Percentiles rank a stretch among this genome's conserved stretches.
These are phyloP conservation scores for Sinocyclocheilus anshuiensis DNA, from an alignment of 2,113 vertebrate species.

Conservation along the genomic window DNA sequence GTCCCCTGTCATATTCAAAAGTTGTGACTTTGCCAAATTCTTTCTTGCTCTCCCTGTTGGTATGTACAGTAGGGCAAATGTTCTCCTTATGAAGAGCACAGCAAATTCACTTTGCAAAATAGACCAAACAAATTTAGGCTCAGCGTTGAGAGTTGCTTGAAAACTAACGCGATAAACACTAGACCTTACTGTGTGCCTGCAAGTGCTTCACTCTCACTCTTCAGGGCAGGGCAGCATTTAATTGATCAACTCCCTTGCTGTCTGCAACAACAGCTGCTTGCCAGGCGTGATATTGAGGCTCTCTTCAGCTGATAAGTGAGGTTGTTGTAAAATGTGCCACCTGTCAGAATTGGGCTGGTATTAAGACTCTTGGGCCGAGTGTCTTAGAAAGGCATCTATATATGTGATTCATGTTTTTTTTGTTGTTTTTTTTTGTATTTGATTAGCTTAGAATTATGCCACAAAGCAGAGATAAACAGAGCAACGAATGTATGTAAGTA, in stretches of 20 bases:
- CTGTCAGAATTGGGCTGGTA: neutral
- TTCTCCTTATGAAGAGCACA: neutral
- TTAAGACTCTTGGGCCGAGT: neutral
- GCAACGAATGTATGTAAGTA: too few species aligned
- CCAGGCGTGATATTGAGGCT: neutral
- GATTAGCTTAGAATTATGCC: too few species aligned
- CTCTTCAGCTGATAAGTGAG: neutral
- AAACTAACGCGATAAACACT: constrained; percentile 6
- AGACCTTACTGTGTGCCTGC: neutral
- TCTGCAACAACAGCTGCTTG: constrained; percentile 13
- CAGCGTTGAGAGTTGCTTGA: neutral
- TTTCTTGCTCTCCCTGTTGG: neutral
- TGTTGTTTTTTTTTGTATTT: too few species aligned
- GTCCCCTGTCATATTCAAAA: neutral
- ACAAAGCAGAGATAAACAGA: too few species aligned
- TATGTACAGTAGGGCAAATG: neutral
- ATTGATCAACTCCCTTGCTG: constrained; percentile 18
- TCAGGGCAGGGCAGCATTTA: constrained; percentile 15
- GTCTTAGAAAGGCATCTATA: neutral
- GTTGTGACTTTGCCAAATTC: neutral
- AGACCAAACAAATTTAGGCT: neutral
- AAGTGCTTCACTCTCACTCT: neutral
- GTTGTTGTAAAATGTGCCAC: neutral
- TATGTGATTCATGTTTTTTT: too few species aligned
- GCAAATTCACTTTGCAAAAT: constrained; percentile 9